Evolutionary conservation across 2,888 invertebrate species (phyloP).

Genomic region (Raillietiella orientalis): DNA sequence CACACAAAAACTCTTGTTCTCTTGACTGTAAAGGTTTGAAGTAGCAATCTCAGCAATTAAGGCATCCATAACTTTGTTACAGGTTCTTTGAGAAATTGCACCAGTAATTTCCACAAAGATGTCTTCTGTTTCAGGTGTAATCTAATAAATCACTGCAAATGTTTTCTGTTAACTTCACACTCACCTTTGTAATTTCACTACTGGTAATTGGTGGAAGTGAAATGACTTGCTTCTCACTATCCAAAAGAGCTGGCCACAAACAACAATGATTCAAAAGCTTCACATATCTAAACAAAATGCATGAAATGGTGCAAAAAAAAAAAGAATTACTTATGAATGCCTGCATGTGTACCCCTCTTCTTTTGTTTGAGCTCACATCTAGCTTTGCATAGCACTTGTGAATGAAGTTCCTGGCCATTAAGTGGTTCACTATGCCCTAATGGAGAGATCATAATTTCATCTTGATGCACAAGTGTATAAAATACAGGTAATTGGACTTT

Average conservation of each 20-base stretch:
- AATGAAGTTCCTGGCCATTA: slow-evolving; percentile 30
- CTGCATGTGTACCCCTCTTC: slow-evolving; percentile 44
- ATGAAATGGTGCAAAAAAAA: too few relatives aligned
- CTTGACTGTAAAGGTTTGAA: too few relatives aligned
- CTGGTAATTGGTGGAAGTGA: slow-evolving; percentile 66
- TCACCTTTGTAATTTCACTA: slow-evolving; percentile 40
- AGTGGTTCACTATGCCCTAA: slow-evolving; percentile 28
- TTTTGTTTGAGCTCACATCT: slow-evolving; percentile 47
- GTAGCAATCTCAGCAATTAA: too few relatives aligned
- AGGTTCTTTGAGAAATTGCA: slow-evolving; percentile 23
- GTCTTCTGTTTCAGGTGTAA: slow-evolving; percentile 25
- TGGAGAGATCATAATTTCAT: slow-evolving; percentile 28
- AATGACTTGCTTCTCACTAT: slow-evolving; percentile 27
- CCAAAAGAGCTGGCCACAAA: slow-evolving; percentile 33
- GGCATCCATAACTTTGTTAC: slow-evolving; percentile 28
- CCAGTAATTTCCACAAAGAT: slow-evolving; percentile 47
- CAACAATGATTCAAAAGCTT: slow-evolving; percentile 39
- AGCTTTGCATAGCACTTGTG: slow-evolving; percentile 34
- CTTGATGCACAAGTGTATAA: slow-evolving; percentile 32
- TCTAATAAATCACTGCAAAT: slow-evolving; percentile 16
- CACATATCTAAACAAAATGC: slow-evolving; percentile 24
- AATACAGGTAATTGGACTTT: slow-evolving; percentile 22
- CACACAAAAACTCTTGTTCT: slow-evolving; percentile 15
- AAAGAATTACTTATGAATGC: slow-evolving; percentile 31
- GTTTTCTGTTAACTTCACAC: slow-evolving; percentile 5